A percentile compares a stretch with the other conserved stretches of the same genome.
phyloP scores from a whole-genome alignment of 2,888 invertebrate genomes.

The Xestoiulus laeticollis region DNA sequence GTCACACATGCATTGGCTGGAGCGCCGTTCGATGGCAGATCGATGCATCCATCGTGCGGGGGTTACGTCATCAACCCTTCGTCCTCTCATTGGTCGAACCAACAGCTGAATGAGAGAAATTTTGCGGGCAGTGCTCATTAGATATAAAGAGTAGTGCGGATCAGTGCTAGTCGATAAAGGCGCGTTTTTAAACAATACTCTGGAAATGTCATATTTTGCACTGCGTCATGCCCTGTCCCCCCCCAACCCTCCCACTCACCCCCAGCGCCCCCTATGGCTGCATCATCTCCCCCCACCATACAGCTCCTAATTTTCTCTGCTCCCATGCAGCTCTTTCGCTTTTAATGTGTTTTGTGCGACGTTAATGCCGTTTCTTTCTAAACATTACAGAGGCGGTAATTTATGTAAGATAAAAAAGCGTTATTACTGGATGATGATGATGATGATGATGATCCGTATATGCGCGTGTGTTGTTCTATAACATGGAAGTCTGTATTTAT shows the following conservation, averaged over 20 bases:
- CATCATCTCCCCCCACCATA: neutral
- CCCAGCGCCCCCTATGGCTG: neutral
- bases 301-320: conserved; percentile 21
- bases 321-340: conserved; percentile 39
- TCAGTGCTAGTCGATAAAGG: conserved; percentile 27
- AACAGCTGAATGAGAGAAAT: neutral
- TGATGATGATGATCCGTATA: conserved; percentile 39
- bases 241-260: neutral
- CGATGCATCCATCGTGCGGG: neutral
- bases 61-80: neutral
- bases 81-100: neutral
- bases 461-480: conserved; percentile 21
- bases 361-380: conserved; percentile 44
- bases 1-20: neutral
- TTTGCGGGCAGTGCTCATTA: conserved; percentile 22
- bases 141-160: conserved; percentile 7
- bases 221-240: neutral
- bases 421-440: conserved; percentile 49
- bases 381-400: conserved; percentile 45
- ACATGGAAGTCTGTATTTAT: conserved; percentile 8
- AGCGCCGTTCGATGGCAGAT: conserved; percentile 5
- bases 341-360: conserved; percentile 49
- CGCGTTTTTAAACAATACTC: neutral
- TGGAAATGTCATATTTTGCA: conserved; percentile 40
- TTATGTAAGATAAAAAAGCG: conserved; percentile 45